A percentile compares a stretch with the other conserved stretches of the same genome.
Conservation (phyloP, 2,797 vertebrate species). For the Decapterus maruadsi region DNA sequence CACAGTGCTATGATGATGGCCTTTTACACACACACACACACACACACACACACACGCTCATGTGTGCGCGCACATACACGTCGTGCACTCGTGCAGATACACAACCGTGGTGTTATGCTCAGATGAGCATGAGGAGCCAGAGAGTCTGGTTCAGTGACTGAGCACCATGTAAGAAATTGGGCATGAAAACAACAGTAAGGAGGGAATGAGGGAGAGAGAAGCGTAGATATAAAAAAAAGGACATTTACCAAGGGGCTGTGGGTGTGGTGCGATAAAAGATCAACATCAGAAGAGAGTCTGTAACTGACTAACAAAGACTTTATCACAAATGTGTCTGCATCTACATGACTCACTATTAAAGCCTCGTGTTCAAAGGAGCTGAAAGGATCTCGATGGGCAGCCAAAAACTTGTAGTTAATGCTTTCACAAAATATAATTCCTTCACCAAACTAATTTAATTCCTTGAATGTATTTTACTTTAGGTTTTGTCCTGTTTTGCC, state of each 20-base stretch:
- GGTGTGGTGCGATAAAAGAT: slow-evolving; percentile 41
- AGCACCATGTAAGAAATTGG: slow-evolving; percentile 54
- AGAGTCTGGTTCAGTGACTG: slow-evolving; percentile 63
- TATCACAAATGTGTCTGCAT: not conserved
- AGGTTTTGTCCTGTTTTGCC: slow-evolving; percentile 8
- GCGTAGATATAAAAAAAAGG: not conserved
- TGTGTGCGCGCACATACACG: not conserved
- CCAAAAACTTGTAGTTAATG: not conserved
- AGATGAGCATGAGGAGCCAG: slow-evolving; percentile 70
- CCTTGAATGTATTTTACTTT: not conserved
- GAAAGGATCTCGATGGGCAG: not conserved
- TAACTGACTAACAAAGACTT: slow-evolving; percentile 1
- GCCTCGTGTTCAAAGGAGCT: not conserved
- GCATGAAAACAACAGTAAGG: slow-evolving; percentile 39
- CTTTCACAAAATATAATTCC: not conserved
- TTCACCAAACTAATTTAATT: not conserved
- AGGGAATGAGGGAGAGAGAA: slow-evolving; percentile 48
- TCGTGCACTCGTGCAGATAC: not conserved
- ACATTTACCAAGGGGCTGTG: slow-evolving; percentile 18
- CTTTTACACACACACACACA: not conserved
- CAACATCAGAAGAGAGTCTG: slow-evolving; percentile 4
- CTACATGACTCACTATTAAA: not conserved
- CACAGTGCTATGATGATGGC: slow-evolving; percentile 36
- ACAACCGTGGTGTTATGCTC: slow-evolving; percentile 35
- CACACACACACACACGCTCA: not conserved